Evolutionary conservation across 1,140 invertebrate species (phyloP).

Genomic region (Mactra quadrangularis): DNA sequence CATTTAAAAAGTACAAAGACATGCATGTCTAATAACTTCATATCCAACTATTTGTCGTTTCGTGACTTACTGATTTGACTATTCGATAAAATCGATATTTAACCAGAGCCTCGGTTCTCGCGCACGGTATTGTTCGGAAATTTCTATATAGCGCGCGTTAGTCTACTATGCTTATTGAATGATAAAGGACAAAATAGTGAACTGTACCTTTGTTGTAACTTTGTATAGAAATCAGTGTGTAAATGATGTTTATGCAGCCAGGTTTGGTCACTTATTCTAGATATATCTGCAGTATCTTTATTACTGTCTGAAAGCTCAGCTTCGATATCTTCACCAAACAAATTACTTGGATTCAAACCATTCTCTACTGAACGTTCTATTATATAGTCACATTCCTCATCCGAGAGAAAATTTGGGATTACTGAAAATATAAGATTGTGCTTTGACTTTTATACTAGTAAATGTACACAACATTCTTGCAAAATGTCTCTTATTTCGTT

Average conservation of each 20-base stretch:
- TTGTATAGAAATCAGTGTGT: constrained; percentile 7
- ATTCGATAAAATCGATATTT: too few relatives aligned
- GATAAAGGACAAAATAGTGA: not conserved
- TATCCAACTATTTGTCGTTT: too few relatives aligned
- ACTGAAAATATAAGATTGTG: not conserved
- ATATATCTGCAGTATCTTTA: constrained; percentile 6
- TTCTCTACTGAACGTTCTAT: constrained; percentile 5
- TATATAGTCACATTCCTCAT: constrained; percentile 38
- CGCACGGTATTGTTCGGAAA: too few relatives aligned
- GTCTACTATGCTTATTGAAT: too few relatives aligned
- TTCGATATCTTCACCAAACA: constrained; percentile 40
- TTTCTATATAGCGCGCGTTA: too few relatives aligned
- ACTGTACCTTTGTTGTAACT: constrained; percentile 7
- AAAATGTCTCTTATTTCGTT: too few relatives aligned
- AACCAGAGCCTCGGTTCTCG: too few relatives aligned
- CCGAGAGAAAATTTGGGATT: constrained; percentile 47
- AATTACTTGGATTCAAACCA: constrained; percentile 30
- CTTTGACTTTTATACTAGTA: not conserved
- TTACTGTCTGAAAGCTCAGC: not conserved
- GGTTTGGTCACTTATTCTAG: constrained; percentile 39
- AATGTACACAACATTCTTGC: not conserved
- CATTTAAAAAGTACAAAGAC: too few relatives aligned
- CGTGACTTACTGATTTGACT: too few relatives aligned
- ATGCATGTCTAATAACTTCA: too few relatives aligned
- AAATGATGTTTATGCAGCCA: constrained; percentile 24